Conservation (phyloP, 2,888 invertebrate genomes). For the Cephus runcator region DNA sequence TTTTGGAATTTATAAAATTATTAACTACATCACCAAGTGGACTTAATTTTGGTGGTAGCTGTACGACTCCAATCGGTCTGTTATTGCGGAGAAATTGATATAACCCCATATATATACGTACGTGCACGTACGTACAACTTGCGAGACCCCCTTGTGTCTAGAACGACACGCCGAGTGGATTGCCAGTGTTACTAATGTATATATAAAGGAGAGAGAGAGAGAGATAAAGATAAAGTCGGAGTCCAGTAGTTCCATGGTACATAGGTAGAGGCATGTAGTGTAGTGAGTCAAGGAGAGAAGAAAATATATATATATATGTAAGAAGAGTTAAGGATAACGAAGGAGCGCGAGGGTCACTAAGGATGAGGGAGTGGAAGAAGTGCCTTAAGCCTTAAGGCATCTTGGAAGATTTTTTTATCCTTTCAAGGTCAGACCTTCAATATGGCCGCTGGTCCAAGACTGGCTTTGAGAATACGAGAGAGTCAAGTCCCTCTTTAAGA, state of each 20-base stretch:
- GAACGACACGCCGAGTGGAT: background rate
- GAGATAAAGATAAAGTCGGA: slow-evolving; percentile 12
- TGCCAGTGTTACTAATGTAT: background rate
- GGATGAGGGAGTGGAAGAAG: background rate
- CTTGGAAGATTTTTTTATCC: slow-evolving; percentile 54
- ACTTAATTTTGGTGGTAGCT: slow-evolving; percentile 32
- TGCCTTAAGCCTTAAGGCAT: slow-evolving; percentile 30
- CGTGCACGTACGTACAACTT: background rate
- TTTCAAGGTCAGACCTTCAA: slow-evolving; percentile 56
- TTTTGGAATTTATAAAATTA: background rate
- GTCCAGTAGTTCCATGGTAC: background rate
- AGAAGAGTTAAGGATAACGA: slow-evolving; percentile 14
- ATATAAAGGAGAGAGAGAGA: slow-evolving; percentile 7
- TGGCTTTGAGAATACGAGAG: slow-evolving; percentile 31
- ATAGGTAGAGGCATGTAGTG: slow-evolving; percentile 16
- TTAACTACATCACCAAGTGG: background rate
- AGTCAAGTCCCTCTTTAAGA: slow-evolving; percentile 39
- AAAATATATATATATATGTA: background rate
- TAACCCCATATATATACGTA: slow-evolving; percentile 26
- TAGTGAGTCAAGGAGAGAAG: slow-evolving; percentile 29
- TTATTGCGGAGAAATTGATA: slow-evolving; percentile 46
- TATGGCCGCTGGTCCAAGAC: slow-evolving; percentile 58
- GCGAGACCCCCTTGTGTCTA: slow-evolving; percentile 12
- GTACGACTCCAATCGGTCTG: slow-evolving; percentile 34
- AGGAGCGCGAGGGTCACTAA: slow-evolving; percentile 23